Conservation (phyloP, 2,888 invertebrate species). For the Drosophila ezoana region DNA sequence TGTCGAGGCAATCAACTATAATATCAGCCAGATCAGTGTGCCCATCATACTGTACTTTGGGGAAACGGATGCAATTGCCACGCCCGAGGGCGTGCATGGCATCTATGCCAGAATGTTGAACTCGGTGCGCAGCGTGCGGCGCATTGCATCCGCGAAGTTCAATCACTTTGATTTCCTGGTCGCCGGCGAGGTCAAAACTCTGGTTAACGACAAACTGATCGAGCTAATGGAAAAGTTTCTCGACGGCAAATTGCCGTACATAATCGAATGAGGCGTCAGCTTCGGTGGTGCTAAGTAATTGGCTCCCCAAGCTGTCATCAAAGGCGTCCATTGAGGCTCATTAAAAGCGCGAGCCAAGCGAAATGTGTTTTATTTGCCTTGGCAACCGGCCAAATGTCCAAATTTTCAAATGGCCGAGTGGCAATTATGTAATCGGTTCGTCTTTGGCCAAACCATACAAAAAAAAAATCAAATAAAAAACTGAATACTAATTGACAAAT, state of each 20-base stretch:
- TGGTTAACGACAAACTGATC: constrained; percentile 78
- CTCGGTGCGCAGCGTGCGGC: constrained; percentile 67
- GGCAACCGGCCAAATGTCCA: constrained; percentile 51
- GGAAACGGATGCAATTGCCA: constrained; percentile 79
- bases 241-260: constrained; percentile 68
- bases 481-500: constrained; percentile 48
- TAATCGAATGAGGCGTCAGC: constrained; percentile 70
- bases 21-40: constrained; percentile 65
- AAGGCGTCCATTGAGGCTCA: constrained; percentile 49
- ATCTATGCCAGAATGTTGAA: constrained; percentile 74
- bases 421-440: constrained; percentile 68
- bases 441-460: constrained; percentile 46
- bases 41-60: constrained; percentile 79
- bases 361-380: constrained; percentile 62
- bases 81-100: constrained; percentile 73
- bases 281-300: constrained; percentile 37
- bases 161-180: constrained; percentile 82
- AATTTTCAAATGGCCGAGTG: constrained; percentile 45
- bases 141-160: constrained; percentile 70
- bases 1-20: constrained; percentile 71
- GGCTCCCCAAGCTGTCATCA: constrained; percentile 42
- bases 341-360: constrained; percentile 51
- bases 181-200: constrained; percentile 60
- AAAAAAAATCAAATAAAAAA: constrained; percentile 51
- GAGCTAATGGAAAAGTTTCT: constrained; percentile 71